A percentile compares a stretch with the other conserved stretches of the same genome.
Evolutionary conservation across 2,113 vertebrate genomes (phyloP).

Genomic region (Psilopogon haemacephalus): DNA sequence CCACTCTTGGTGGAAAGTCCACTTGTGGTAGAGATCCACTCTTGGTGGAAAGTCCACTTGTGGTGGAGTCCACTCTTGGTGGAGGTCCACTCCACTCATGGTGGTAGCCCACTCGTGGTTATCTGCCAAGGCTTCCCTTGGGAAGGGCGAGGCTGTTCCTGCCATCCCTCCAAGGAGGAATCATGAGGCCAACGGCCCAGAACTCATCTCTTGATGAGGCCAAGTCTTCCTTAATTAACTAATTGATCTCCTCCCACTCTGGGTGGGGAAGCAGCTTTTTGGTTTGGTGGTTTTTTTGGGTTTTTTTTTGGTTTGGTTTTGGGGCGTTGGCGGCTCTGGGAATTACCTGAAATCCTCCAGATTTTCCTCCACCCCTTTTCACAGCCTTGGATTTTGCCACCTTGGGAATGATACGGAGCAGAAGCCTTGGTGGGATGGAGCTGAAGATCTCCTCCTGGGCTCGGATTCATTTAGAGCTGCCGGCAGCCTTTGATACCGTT

Average conservation of each 20-base stretch:
- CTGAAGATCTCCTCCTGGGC: conserved; percentile 53
- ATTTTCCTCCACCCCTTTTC: background rate
- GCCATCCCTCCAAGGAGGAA: conserved; percentile 33
- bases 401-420: conserved; percentile 56
- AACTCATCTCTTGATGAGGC: conserved; percentile 1
- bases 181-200: background rate
- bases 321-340: background rate
- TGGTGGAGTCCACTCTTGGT: too few species aligned
- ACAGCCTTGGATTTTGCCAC: conserved; percentile 1
- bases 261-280: background rate
- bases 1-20: too few species aligned
- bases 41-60: too few species aligned
- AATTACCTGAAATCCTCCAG: conserved; percentile 62
- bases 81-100: too few species aligned
- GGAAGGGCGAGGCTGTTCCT: conserved; percentile 7
- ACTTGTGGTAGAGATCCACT: too few species aligned
- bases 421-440: conserved; percentile 22
- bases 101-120: too few species aligned
- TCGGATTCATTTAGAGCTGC: conserved; percentile 41
- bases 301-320: background rate
- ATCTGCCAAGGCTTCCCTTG: background rate
- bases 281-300: background rate
- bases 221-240: background rate
- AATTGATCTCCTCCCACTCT: background rate
- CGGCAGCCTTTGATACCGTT: conserved; percentile 52